Evolutionary conservation across 2,888 invertebrate species (phyloP).

Genomic region (Hypercompe scribonia): DNA sequence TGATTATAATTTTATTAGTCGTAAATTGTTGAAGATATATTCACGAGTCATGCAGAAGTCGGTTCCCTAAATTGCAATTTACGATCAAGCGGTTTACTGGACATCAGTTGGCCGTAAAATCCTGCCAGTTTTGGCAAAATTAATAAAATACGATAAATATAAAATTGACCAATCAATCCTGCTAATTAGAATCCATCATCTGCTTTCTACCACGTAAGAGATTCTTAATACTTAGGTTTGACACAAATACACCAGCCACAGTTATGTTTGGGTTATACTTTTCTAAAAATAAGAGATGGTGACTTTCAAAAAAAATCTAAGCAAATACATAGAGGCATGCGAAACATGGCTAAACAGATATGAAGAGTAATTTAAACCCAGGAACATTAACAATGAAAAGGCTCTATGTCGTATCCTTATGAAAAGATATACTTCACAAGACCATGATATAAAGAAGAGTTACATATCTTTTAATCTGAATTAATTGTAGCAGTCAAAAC

Average conservation of each 20-base stretch:
- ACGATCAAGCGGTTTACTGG: slow-evolving; percentile 45
- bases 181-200: not conserved
- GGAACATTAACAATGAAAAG: too few relatives aligned
- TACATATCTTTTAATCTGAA: too few relatives aligned
- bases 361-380: not conserved
- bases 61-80: slow-evolving; percentile 63
- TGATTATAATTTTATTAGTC: slow-evolving; percentile 51
- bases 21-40: slow-evolving; percentile 55
- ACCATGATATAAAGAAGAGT: too few relatives aligned
- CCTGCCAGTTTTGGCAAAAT: slow-evolving; percentile 45
- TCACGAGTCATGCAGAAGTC: slow-evolving; percentile 45
- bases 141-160: slow-evolving; percentile 46
- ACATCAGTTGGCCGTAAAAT: slow-evolving; percentile 44
- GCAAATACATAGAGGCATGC: not conserved
- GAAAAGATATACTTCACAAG: too few relatives aligned
- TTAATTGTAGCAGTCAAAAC: not conserved
- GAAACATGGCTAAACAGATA: not conserved
- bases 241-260: not conserved
- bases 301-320: not conserved
- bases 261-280: too few relatives aligned
- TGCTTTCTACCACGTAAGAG: not conserved
- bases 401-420: too few relatives aligned
- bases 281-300: not conserved
- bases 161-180: slow-evolving; percentile 14
- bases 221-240: not conserved